Conservation (phyloP, 2,888 invertebrate genomes). For the Cantharis nigra region DNA sequence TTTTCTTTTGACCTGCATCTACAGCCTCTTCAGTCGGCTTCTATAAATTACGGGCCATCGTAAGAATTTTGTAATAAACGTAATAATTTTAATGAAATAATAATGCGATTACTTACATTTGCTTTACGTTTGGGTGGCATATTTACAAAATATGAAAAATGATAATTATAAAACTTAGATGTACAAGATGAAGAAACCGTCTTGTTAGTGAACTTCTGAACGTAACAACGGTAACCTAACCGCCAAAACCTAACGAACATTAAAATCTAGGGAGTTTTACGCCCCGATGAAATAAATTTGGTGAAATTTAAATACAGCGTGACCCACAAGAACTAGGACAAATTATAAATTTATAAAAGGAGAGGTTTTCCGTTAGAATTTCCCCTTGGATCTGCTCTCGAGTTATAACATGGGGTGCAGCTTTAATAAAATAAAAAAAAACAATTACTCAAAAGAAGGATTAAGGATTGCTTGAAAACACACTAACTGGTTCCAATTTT, state of each 20-base stretch:
- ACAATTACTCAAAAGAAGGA: no score
- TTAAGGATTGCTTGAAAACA: no score
- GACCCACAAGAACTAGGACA: no score
- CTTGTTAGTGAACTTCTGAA: neutral
- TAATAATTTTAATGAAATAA: neutral
- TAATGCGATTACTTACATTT: constrained; percentile 19
- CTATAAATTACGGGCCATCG: neutral
- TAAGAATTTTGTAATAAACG: neutral
- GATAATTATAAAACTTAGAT: neutral
- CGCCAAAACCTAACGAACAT: neutral
- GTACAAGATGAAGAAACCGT: neutral
- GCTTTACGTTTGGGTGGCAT: constrained; percentile 35
- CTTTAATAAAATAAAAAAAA: no score
- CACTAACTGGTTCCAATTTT: no score
- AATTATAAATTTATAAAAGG: no score
- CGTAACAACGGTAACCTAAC: neutral
- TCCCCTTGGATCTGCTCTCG: no score
- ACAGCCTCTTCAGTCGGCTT: neutral
- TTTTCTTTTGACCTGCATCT: neutral
- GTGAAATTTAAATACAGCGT: neutral
- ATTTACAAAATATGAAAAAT: neutral
- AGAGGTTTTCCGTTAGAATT: no score
- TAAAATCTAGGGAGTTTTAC: neutral
- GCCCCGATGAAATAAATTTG: neutral
- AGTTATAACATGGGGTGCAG: no score